These are phyloP conservation scores for Brienomyrus brachyistius DNA, from an alignment of 2,113 vertebrate genomes.

Conservation along the genomic window DNA sequence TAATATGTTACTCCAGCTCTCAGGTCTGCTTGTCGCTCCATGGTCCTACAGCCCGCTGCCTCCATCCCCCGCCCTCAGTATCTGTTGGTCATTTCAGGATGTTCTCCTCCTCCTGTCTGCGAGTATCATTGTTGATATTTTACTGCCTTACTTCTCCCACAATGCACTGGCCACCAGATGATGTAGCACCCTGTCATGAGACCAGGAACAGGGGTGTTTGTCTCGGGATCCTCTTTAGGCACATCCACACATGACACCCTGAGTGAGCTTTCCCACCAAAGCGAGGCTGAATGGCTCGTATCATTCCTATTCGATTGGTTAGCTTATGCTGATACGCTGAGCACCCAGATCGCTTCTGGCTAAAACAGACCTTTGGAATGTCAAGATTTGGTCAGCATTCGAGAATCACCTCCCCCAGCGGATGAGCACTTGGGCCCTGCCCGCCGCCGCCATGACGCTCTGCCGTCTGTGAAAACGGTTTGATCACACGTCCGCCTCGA, in stretches of 20 bases:
- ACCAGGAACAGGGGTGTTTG: not conserved
- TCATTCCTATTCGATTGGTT: not conserved
- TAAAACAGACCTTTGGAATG: not conserved
- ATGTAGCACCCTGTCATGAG: not conserved
- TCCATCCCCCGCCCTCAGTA: not conserved
- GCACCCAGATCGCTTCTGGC: not conserved
- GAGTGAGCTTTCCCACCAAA: not conserved
- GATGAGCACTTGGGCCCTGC: not conserved
- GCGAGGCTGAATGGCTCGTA: not conserved
- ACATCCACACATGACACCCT: not conserved
- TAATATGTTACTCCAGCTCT: too few relatives aligned
- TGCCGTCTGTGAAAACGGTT: not conserved
- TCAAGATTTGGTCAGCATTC: not conserved
- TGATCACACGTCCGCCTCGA: not conserved
- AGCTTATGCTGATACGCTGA: not conserved
- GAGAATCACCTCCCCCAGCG: not conserved
- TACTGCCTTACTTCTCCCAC: not conserved
- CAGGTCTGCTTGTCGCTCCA: too few relatives aligned
- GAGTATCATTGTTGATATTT: not conserved
- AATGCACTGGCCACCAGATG: not conserved
- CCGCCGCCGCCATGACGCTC: not conserved
- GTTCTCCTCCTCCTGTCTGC: not conserved
- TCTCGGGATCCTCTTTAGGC: not conserved
- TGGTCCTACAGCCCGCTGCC: not conserved
- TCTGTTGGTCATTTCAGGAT: not conserved